Evolutionary conservation across 2,888 invertebrate genomes (phyloP).

Genomic region (Trissolcus japonicus): DNA sequence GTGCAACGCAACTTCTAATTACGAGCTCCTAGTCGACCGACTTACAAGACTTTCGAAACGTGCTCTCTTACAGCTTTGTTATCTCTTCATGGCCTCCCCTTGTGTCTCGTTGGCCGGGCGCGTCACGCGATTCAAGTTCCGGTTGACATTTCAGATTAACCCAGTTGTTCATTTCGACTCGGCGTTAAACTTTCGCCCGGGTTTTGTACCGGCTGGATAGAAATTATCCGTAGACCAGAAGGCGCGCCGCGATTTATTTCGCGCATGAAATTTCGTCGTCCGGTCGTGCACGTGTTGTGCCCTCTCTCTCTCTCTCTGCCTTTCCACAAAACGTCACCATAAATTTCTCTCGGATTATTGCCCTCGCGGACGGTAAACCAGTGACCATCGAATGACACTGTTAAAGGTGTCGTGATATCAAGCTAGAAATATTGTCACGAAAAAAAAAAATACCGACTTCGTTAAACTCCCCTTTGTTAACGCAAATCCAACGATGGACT

Average conservation of each 20-base stretch:
- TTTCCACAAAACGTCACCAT: slow-evolving; percentile 33
- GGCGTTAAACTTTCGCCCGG: slow-evolving; percentile 58
- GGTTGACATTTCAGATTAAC: slow-evolving; percentile 69
- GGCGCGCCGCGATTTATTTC: slow-evolving; percentile 39
- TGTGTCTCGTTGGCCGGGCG: slow-evolving; percentile 38
- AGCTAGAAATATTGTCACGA: slow-evolving; percentile 15
- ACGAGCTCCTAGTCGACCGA: slow-evolving; percentile 54
- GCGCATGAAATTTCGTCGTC: slow-evolving; percentile 40
- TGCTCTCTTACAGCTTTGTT: slow-evolving; percentile 58
- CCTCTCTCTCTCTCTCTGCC: not conserved
- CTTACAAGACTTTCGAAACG: slow-evolving; percentile 58
- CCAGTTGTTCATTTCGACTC: slow-evolving; percentile 67
- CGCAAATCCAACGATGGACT: not conserved
- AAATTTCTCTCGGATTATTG: slow-evolving; percentile 44
- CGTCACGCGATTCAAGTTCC: slow-evolving; percentile 56
- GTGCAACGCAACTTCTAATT: slow-evolving; percentile 59
- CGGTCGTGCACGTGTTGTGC: slow-evolving; percentile 32
- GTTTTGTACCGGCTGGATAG: slow-evolving; percentile 54
- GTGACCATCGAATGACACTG: slow-evolving; percentile 11
- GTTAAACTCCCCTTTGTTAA: slow-evolving; percentile 15
- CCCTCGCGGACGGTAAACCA: not conserved
- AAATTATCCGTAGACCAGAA: slow-evolving; percentile 41
- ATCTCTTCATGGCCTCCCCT: slow-evolving; percentile 55
- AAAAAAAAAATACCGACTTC: slow-evolving; percentile 10
- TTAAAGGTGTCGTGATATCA: slow-evolving; percentile 28